Base-by-base conservation (phyloP, 2,797 vertebrate species). In the Sebastolobus altivelis region DNA sequence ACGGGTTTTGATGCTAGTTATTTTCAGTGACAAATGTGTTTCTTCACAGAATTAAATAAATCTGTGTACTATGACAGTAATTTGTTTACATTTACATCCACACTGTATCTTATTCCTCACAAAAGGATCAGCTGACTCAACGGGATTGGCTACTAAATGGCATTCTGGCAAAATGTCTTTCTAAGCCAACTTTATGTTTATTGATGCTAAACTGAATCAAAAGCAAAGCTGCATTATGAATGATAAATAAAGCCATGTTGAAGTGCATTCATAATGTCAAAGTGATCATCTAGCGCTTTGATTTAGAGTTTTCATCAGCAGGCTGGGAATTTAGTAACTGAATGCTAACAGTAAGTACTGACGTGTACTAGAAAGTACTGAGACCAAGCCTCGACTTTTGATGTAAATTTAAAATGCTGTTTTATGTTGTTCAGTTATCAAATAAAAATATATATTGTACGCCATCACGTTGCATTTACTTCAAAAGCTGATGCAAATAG, bases 401-500 rank as follows among this genome's bases (percentile, higher is more conserved):
- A 86, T 67, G 52, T 43, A 60, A 59, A 77, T 60, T 18, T 29
- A 61, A 86, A 82, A 79, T 29, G n/a, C 67, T 65, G 49, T 69
- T 74, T 49, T 65, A 37, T 62, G 40, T 77, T 76, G 5, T 49
- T 69, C 5, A 59, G 72, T 66, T 58, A 77, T 49, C 63, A 65
- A 62, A 71, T 66, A 68, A 38, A 62, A 16, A 80, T 61, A 70
- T 12, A 67, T 61, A 69, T 31, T 56, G 20, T 35, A 29, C 35
- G 43, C 16, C 13, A 78, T 87, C 52, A 9, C 74, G 31, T 78
- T 74, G 31, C 72, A 78, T 87, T 75, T 56, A 72, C 38, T 81
- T 83, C 66, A 80, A 80, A 82, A 75, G 61, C 35, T 46, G 80
- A 84, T 75, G 83, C 79, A 84, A 87, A 89, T 79, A 25, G 73